These are phyloP conservation scores for Patella depressa DNA, from an alignment of 2,888 invertebrate species.

Conservation along the genomic window DNA sequence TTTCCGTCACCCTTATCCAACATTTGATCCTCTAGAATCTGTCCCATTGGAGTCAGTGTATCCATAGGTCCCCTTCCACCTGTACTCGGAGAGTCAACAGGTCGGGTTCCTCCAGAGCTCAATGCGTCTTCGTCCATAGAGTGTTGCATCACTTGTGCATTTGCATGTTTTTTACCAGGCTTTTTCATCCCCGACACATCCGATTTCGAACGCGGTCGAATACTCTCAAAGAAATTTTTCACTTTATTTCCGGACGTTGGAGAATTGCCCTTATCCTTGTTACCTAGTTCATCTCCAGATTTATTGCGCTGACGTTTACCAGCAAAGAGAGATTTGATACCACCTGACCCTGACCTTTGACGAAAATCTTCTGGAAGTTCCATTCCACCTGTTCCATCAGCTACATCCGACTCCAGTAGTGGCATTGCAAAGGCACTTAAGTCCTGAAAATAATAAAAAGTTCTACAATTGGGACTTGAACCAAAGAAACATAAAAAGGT, in stretches of 20 bases:
- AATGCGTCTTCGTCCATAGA: constrained; percentile 53
- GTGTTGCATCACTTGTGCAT: constrained; percentile 46
- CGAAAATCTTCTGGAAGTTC: constrained; percentile 58
- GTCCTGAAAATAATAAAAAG: constrained; percentile 53
- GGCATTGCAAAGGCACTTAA: constrained; percentile 69
- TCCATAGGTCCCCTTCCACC: constrained; percentile 31
- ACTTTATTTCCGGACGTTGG: constrained; percentile 58
- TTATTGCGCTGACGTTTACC: constrained; percentile 57
- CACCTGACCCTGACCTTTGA: constrained; percentile 61
- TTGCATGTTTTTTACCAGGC: constrained; percentile 52
- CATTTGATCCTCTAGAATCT: constrained; percentile 61
- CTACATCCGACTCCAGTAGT: constrained; percentile 52
- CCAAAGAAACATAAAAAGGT: too few species aligned
- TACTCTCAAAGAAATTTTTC: constrained; percentile 64
- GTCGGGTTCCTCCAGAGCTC: constrained; percentile 1
- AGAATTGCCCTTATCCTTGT: constrained; percentile 42
- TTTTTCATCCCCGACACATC: constrained; percentile 65
- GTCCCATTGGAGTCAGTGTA: constrained; percentile 62
- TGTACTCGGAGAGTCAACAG: constrained; percentile 5
- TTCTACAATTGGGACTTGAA: background rate
- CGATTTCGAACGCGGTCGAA: constrained; percentile 67
- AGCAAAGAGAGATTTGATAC: constrained; percentile 52
- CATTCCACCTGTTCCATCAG: constrained; percentile 39
- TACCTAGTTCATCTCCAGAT: constrained; percentile 52
- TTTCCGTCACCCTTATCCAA: constrained; percentile 37